Conservation (phyloP, 2,113 vertebrate genomes). For the Thunnus thynnus region DNA sequence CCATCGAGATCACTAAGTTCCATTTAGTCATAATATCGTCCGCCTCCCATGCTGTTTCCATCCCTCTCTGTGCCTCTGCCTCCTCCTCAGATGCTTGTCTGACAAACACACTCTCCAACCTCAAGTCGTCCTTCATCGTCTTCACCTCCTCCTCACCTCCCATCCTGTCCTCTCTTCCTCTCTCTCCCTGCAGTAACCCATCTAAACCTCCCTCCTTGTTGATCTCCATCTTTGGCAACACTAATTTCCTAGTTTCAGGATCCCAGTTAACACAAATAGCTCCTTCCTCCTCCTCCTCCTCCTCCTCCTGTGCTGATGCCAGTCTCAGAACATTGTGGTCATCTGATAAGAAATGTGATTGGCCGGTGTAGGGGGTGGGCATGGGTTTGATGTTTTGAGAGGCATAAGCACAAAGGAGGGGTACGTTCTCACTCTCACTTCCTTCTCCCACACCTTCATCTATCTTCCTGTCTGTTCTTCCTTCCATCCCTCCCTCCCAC, state of each 20-base stretch:
- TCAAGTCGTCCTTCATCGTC: background rate
- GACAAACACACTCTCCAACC: slow-evolving; percentile 57
- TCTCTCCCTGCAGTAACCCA: background rate
- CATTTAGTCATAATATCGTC: slow-evolving; percentile 60
- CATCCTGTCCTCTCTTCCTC: background rate
- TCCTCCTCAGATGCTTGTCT: slow-evolving; percentile 51
- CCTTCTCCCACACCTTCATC: background rate
- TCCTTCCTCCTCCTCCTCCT: slow-evolving; percentile 25
- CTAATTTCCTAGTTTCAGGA: slow-evolving; percentile 7
- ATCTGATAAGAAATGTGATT: background rate
- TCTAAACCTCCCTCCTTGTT: background rate
- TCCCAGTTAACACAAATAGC: slow-evolving; percentile 30
- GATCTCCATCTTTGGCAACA: slow-evolving; percentile 23
- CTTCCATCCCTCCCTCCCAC: background rate
- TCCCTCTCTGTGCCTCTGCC: slow-evolving; percentile 5
- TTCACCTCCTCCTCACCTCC: slow-evolving; percentile 6
- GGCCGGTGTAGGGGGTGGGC: background rate
- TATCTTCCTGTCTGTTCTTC: background rate
- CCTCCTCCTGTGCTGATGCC: background rate
- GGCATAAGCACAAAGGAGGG: slow-evolving; percentile 46
- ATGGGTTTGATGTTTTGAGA: background rate
- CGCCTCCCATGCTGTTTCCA: background rate
- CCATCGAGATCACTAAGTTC: slow-evolving; percentile 52
- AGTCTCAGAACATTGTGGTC: slow-evolving; percentile 30
- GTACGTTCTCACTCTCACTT: background rate